Evolutionary conservation across 1,140 invertebrate genomes (phyloP), one percentile per base, ranked within the genome.

Genomic region (Chironomus striatipennis): DNA sequence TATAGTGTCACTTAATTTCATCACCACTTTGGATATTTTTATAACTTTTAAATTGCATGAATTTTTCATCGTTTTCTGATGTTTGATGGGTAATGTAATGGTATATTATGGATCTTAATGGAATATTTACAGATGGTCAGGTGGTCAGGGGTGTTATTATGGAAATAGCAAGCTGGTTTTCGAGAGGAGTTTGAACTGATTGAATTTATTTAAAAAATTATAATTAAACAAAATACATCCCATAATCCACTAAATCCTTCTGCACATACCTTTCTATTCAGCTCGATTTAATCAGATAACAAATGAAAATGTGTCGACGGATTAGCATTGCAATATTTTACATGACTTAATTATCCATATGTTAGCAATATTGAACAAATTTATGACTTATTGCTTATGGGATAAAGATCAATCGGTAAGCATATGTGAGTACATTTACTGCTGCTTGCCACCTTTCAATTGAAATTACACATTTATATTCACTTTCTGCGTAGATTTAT

Each of bases 341-440:
- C 18, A 70, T 70, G 65, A 21, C 65, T 70, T 70, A 70, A n/a
- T 70, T 70, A 70, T 17, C 65, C n/a, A 70, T 70, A 67, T 67
- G 9, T 8, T 9, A 7, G 17, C 18, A 9, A 20, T 5, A 57
- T 57, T 15, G 47, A 57, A 57, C 47, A 20, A 70, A 70, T 70
- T 70, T 70, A 70, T 70, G 65, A 70, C 65, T 70, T 21, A 70
- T 70, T 70, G 65, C 65, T 70, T 21, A 70, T 70, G 65, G 65
- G 65, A 70, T 70, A 21, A 18, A 70, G 47, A 57, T 57, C 47
- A 57, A 15, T n/a, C 47, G n/a, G n/a, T 4, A 57, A n/a, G n/a
- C 47, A 57, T 57, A n/a, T n/a, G 47, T n/a, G 43, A 8, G 15
- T 15, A 12, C 15, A 47, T 15, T 47, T 47, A 47, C 43, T 43